Evolutionary conservation across 2,888 invertebrate genomes (phyloP).

Genomic region (Mesorhabditis sp.): DNA sequence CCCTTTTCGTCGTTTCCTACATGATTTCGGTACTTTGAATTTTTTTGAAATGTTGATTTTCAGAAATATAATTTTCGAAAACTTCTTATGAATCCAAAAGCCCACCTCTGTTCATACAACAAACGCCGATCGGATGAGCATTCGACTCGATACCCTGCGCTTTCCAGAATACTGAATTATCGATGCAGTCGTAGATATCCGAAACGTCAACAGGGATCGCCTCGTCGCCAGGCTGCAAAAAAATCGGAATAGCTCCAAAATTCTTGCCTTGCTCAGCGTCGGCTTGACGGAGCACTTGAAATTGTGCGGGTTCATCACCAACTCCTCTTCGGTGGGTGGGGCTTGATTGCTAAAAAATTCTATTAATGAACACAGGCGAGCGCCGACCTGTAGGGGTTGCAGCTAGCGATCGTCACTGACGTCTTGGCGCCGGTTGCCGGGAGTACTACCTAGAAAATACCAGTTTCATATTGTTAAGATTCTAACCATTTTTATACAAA

Average conservation of each 20-base stretch:
- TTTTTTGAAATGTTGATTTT: too few species aligned
- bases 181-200: constrained; percentile 42
- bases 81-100: neutral
- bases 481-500: neutral
- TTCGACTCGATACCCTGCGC: constrained; percentile 32
- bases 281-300: constrained; percentile 29
- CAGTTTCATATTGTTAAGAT: neutral
- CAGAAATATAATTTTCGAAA: neutral
- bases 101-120: constrained; percentile 39
- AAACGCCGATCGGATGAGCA: constrained; percentile 34
- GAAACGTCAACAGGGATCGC: constrained; percentile 35
- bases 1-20: neutral
- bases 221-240: constrained; percentile 24
- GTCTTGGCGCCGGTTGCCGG: constrained; percentile 13
- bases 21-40: neutral
- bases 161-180: constrained; percentile 39
- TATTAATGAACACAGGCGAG: neutral
- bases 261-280: constrained; percentile 18
- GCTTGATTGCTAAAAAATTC: constrained; percentile 4
- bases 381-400: constrained; percentile 29
- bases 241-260: neutral
- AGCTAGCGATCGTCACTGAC: constrained; percentile 32
- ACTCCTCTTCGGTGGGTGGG: constrained; percentile 27
- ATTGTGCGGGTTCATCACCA: constrained; percentile 25
- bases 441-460: neutral